Conservation (phyloP, 2,797 vertebrate genomes). For the Uromys caudimaculatus region DNA sequence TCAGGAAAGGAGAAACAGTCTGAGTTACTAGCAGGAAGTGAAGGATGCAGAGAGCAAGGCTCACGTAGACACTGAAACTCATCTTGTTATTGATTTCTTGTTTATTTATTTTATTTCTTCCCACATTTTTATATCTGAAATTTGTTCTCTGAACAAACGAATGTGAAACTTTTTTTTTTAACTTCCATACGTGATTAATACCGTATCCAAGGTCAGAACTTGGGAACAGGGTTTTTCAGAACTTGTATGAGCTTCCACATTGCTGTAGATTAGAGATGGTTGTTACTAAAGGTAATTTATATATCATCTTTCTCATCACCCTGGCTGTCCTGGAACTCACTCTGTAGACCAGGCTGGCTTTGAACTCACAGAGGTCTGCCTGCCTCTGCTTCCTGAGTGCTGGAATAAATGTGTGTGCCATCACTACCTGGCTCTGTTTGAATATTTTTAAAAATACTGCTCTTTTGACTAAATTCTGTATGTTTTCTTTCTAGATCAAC, state of each 20-base stretch:
- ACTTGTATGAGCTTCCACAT: not conserved
- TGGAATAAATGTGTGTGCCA: too few relatives aligned
- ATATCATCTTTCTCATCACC: not conserved
- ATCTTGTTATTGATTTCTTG: not conserved
- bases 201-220: constrained; percentile 27
- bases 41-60: not conserved
- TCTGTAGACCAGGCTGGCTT: too few relatives aligned
- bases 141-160: constrained; percentile 21
- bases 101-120: not conserved
- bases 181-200: not conserved
- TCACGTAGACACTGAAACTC: not conserved
- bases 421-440: too few relatives aligned
- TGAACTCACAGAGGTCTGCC: too few relatives aligned
- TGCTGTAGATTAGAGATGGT: not conserved
- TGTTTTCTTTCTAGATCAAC: not conserved
- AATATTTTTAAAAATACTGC: not conserved
- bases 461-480: not conserved
- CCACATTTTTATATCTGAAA: constrained; percentile 16
- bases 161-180: not conserved
- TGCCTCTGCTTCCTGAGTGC: too few relatives aligned
- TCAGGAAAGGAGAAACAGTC: not conserved
- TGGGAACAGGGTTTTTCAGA: constrained; percentile 2
- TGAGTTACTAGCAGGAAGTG: not conserved
- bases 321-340: too few relatives aligned
- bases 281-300: not conserved